Base-by-base conservation (phyloP, 1,140 invertebrate species). In the Chymomyza costata region DNA sequence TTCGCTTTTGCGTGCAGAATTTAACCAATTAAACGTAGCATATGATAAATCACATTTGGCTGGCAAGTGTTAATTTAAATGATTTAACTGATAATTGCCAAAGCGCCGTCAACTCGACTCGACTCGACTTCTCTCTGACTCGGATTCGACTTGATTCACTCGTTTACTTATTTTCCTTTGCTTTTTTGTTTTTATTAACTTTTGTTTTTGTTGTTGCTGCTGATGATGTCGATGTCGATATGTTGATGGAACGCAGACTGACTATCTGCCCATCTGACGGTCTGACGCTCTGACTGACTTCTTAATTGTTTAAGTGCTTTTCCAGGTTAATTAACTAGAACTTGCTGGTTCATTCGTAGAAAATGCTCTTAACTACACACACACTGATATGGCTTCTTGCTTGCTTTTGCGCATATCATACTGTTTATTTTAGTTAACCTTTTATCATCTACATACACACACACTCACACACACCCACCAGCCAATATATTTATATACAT, bases 111-210 rank as follows among this genome's bases (percentile, higher is more conserved):
- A 55, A 13, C 10, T 31, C 38, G 15, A 14, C 16, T 13, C 37
- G 11, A 6, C 13, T 37, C 14, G 14, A 40, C 47, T 31, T 6
- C 11, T 8, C 34, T 11, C 11, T 30, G 41, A 41, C 53, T 34
- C 19, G 40, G 90, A 90, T 61, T 68, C 45, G 50, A 45, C 32
- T 30, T n/a, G n/a, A n/a, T n/a, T n/a, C n/a, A n/a, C n/a, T n/a
- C n/a, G n/a, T n/a, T n/a, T n/a, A n/a, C n/a, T n/a, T n/a, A n/a
- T n/a, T 37, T 56, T 69, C 56, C 66, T 67, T 66, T 14, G 39
- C 48, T 48, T 60, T 28, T 52, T 51, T 28, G 16, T 21, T 15
- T 34, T 53, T 35, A n/a, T n/a, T n/a, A n/a, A n/a, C n/a, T 28
- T 51, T 56, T 73, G 44, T 50, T 49, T 52, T 44, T 25, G 19